Evolutionary conservation across 1,140 invertebrate genomes (phyloP), one percentile per base, ranked within the genome.

Genomic region (Whitmania pigra): DNA sequence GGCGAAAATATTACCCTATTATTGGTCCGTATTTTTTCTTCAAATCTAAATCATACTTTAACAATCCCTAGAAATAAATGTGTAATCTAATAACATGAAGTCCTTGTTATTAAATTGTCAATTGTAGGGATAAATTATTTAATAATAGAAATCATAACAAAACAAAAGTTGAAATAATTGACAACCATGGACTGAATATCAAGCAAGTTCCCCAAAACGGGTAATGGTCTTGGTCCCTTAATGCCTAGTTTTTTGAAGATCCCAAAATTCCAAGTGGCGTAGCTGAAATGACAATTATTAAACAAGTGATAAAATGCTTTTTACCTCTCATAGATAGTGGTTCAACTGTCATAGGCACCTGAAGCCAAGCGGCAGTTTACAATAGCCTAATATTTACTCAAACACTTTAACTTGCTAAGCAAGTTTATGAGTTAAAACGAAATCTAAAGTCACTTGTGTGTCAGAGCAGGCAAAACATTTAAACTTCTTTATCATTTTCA

Each of bases 181-280:
- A 63, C 29, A 3, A 71, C 69, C 29, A 63, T 67, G 20, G 20
- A 40, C 31, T 72, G 40, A 67, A 63, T 25, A 36, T 27, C 27
- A 22, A 36, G 29, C 67, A 73, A 31, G 29, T 43, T 73, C 29
- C 72, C 72, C 53, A 73, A 55, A 60, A 53, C 53, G 29, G 67
- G 66, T 53, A 53, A 13, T 31, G 72, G 72, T 20, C 36, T 40
- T n/a, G 72, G 72, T 9, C 72, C 72, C 27, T 49, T 40, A 25
- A 73, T 73, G 11, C 72, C 72, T 9, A 67, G 49, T 55, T 57
- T 73, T 36, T 69, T 73, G 72, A 73, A 73, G 25, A 40, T 40
- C 31, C 53, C 72, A 25, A 73, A 73, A 69, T 69, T 31, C 67
- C 54, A 40, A 2, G 49, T 69, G 13, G 63, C 49, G 22, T 73